Conservation (phyloP, 2,797 vertebrate species). For the Ceyx erithaca region DNA sequence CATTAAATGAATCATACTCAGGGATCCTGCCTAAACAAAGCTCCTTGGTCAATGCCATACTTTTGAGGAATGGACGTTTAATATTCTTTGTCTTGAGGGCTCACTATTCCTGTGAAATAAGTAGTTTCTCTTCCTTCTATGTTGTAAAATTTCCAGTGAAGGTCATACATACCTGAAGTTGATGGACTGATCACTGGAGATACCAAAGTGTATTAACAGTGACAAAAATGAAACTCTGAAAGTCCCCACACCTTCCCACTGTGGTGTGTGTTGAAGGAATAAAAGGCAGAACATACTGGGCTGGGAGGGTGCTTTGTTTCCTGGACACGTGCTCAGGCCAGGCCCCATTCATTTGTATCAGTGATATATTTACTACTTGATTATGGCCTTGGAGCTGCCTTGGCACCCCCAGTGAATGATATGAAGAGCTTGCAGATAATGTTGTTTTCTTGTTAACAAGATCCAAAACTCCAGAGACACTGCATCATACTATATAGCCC, state of each 20-base stretch:
- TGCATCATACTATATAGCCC: not conserved
- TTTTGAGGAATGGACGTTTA: not conserved
- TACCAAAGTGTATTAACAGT: not conserved
- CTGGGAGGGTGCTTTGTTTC: not conserved
- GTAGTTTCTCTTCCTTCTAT: not conserved
- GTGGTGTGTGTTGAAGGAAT: not conserved
- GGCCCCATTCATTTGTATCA: not conserved
- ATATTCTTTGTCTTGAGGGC: not conserved
- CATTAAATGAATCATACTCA: not conserved
- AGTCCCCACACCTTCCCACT: not conserved
- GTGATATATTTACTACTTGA: rapidly evolving
- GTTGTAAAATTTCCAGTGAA: not conserved
- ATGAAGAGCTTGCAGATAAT: not conserved
- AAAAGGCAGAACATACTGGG: not conserved
- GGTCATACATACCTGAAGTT: not conserved
- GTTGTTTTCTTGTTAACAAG: not conserved
- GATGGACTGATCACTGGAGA: not conserved
- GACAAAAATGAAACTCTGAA: not conserved
- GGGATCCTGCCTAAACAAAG: not conserved
- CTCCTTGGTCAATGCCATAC: not conserved
- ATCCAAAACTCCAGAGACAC: not conserved
- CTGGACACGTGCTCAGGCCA: not conserved
- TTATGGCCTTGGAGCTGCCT: not conserved
- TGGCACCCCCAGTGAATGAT: not conserved
- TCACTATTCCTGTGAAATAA: not conserved